Evolutionary conservation across 2,888 invertebrate species (phyloP).

Genomic region (Melanotus villosus): DNA sequence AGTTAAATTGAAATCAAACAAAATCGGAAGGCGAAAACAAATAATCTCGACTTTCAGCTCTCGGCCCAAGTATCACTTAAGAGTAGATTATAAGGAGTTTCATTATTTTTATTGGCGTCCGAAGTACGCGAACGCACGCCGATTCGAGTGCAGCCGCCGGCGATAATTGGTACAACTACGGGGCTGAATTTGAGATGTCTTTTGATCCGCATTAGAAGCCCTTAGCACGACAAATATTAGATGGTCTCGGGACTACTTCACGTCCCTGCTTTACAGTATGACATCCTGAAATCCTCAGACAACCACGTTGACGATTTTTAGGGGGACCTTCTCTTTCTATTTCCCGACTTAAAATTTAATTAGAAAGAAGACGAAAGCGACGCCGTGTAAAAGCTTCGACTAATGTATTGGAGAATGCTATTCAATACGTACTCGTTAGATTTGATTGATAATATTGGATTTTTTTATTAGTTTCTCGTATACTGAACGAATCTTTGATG

Average conservation of each 20-base stretch:
- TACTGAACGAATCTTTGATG: constrained; percentile 2
- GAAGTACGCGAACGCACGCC: constrained; percentile 47
- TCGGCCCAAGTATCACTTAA: constrained; percentile 24
- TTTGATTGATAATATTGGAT: constrained; percentile 31
- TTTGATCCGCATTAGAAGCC: constrained; percentile 49
- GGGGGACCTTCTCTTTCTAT: not conserved
- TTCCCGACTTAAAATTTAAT: constrained; percentile 12
- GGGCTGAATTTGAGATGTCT: constrained; percentile 48
- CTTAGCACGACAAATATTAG: constrained; percentile 46
- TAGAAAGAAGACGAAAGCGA: not conserved
- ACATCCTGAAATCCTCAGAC: not conserved
- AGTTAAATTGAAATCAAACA: constrained; percentile 25
- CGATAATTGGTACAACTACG: constrained; percentile 51
- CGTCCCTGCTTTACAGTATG: constrained; percentile 20
- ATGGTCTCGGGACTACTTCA: constrained; percentile 30
- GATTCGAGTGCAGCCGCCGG: constrained; percentile 44
- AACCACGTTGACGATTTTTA: not conserved
- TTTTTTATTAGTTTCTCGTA: constrained; percentile 25
- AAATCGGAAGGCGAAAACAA: constrained; percentile 36
- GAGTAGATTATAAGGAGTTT: constrained; percentile 44
- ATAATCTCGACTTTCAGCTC: constrained; percentile 37
- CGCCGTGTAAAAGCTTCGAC: not conserved
- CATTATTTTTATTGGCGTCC: constrained; percentile 51
- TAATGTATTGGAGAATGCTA: constrained; percentile 9
- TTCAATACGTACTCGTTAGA: constrained; percentile 12